A percentile compares a stretch with the other conserved stretches of the same genome.
phyloP scores from a whole-genome alignment of 2,888 invertebrate species.

The Rhagium mordax region DNA sequence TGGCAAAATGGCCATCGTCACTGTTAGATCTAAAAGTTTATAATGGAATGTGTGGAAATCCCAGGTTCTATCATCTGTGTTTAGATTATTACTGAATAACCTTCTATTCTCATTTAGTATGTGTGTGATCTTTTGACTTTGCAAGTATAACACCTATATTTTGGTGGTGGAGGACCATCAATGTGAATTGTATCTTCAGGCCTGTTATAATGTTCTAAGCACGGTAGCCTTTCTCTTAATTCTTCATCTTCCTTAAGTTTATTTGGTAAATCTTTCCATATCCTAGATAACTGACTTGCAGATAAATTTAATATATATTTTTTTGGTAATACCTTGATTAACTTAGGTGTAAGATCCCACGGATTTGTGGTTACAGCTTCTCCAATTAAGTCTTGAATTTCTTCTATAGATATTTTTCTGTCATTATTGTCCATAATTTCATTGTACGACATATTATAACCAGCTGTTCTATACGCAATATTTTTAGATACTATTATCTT shows the following conservation, averaged over 20 bases:
- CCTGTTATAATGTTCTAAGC: constrained; percentile 50
- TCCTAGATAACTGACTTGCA: constrained; percentile 30
- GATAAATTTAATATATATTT: constrained; percentile 34
- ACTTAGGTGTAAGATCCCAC: constrained; percentile 17
- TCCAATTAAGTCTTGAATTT: constrained; percentile 1
- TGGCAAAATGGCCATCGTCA: too few relatives aligned
- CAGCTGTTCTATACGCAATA: neutral
- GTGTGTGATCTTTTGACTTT: neutral
- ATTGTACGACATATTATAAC: neutral
- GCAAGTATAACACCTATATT: constrained; percentile 40
- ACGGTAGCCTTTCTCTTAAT: constrained; percentile 42
- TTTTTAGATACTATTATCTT: neutral
- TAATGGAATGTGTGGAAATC: too few relatives aligned
- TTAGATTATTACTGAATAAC: too few relatives aligned
- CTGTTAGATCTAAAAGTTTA: too few relatives aligned
- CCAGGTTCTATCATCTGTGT: too few relatives aligned
- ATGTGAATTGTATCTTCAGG: constrained; percentile 42
- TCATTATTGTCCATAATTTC: neutral
- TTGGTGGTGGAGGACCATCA: constrained; percentile 51
- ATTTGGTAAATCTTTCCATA: constrained; percentile 41
- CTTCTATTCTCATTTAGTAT: too few relatives aligned
- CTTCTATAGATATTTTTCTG: neutral
- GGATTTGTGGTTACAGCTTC: neutral
- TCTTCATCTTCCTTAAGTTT: constrained; percentile 40
- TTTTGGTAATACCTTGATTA: constrained; percentile 35